These are phyloP conservation scores for Cetonia aurata DNA, from an alignment of 2,888 invertebrate genomes.

Conservation along the genomic window DNA sequence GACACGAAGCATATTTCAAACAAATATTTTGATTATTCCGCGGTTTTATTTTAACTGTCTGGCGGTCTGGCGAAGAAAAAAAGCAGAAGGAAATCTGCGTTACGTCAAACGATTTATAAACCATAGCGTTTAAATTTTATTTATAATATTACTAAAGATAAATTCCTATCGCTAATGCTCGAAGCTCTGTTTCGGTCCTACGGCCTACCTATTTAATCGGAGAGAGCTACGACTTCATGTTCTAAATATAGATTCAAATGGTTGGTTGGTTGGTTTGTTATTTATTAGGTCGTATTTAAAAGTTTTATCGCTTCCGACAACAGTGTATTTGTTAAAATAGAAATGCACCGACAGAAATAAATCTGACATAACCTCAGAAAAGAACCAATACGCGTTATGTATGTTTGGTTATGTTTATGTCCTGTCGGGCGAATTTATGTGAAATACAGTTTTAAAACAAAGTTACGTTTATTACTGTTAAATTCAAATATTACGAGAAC, in stretches of 20 bases:
- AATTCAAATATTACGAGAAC: too few species aligned
- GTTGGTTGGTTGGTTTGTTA: constrained; percentile 28
- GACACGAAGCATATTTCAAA: too few species aligned
- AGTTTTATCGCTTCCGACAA: constrained; percentile 36
- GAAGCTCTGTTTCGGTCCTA: constrained; percentile 16
- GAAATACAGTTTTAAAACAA: too few species aligned
- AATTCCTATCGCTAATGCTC: neutral
- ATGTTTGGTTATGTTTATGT: too few species aligned
- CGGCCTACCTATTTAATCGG: constrained; percentile 17
- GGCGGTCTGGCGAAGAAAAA: neutral
- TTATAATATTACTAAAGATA: constrained; percentile 30
- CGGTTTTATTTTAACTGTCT: too few species aligned
- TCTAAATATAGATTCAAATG: constrained; percentile 36
- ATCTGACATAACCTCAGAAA: too few species aligned
- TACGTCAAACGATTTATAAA: constrained; percentile 24
- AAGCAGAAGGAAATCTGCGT: neutral
- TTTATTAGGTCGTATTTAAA: constrained; percentile 27
- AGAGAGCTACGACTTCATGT: constrained; percentile 15
- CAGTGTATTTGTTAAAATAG: constrained; percentile 38
- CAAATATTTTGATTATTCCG: too few species aligned
- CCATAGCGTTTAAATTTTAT: constrained; percentile 13
- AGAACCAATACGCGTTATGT: too few species aligned
- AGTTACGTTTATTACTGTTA: too few species aligned
- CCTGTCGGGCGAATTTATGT: too few species aligned
- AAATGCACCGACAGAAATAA: constrained; percentile 1